Evolutionary conservation across 2,113 vertebrate genomes (phyloP), one percentile per base, ranked within the genome.

Genomic region (Microcebus ravelobensis): DNA sequence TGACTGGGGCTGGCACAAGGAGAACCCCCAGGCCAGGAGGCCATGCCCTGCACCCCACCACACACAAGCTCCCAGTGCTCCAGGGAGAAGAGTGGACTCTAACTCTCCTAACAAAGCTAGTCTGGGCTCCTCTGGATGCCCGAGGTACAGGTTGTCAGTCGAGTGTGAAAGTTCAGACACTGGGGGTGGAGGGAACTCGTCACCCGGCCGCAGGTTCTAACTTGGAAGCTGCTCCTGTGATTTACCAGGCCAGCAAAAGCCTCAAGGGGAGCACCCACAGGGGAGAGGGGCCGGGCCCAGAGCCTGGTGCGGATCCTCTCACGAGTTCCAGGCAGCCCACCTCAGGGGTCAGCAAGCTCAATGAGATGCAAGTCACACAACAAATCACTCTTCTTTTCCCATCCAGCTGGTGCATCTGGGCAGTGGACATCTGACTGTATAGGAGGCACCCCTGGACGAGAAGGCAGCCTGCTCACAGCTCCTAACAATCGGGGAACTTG

Each of bases 231-330:
- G 6, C 36, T n/a, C 0, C 0, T 9, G 21, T 5, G 52, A 36
- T 11, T 52, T 15, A 61, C 61, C 63, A 48, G 10, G 20, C 4
- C 8, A 45, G 82, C 20, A 39, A 17, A 65, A 55, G 31, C 20
- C 61, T 34, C 45, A 29, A 27, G 21, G 55, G 18, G 6, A 27
- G 39, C 13, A 2, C 14, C 25, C 12, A 14, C 29, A 15, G 57
- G 34, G 27, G 15, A 74, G 27, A 45, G 29, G 67, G 6, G 29
- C 42, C 5, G 87, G 67, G 29, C 73, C 50, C 74, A 45, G 39
- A 6, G 34, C 25, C 71, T 0, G 2, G 21, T 65, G 25, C 18
- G 2, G 55, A 8, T 10, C 42, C 63, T 23, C 7, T 0, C 17
- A 70, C 48, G 27, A 25, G 79, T 31, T 68, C n/a, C 8, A 4